phyloP scores from a whole-genome alignment of 2,797 vertebrate species.

The Neoniphon sammara region DNA sequence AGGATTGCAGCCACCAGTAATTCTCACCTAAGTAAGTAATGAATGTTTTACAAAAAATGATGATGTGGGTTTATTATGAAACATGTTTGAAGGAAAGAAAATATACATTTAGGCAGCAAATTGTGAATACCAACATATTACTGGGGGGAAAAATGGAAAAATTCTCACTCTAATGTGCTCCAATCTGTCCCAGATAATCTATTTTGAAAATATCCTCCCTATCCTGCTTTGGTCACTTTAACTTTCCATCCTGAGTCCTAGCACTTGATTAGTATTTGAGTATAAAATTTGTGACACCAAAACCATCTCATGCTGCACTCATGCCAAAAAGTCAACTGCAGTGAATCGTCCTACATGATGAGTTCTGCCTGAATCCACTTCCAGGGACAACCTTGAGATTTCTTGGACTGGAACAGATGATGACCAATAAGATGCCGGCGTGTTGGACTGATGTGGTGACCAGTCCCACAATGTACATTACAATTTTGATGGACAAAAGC shows the following conservation, averaged over 20 bases:
- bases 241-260: no score
- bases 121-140: no score
- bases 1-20: background rate
- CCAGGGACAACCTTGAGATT: slow-evolving; percentile 13
- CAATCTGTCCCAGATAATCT: background rate
- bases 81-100: background rate
- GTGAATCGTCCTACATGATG: slow-evolving; percentile 43
- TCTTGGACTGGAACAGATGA: background rate
- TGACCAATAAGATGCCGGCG: background rate
- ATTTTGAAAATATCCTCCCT: background rate
- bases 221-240: background rate
- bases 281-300: no score
- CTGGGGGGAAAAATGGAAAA: no score
- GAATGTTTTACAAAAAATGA: background rate
- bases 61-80: background rate
- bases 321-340: slow-evolving; percentile 47
- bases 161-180: no score
- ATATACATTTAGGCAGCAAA: background rate
- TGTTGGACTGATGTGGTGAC: background rate
- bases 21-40: background rate
- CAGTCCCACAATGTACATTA: background rate
- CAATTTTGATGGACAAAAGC: background rate
- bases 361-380: slow-evolving; percentile 58
- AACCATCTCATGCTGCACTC: slow-evolving; percentile 35
- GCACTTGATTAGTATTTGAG: no score